phyloP scores from a whole-genome alignment of 2,888 invertebrate genomes.

The Dicranocentrus wangi region DNA sequence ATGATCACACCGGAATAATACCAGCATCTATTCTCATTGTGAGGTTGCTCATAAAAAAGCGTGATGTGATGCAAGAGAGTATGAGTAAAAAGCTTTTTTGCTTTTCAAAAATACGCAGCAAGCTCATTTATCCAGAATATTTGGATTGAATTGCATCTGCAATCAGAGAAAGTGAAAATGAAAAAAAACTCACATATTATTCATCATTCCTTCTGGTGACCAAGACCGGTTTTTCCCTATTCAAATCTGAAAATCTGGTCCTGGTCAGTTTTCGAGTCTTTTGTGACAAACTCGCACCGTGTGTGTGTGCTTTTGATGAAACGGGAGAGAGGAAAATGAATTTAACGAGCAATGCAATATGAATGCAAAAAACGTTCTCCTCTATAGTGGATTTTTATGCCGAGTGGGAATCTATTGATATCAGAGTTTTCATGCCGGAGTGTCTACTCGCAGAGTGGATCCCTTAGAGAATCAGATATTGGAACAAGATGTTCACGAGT shows the following conservation, averaged over 20 bases:
- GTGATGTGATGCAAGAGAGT: neutral
- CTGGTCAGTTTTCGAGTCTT: conserved; percentile 59
- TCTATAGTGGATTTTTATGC: conserved; percentile 30
- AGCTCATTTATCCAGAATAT: too few relatives aligned
- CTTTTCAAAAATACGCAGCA: neutral
- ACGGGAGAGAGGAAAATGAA: conserved; percentile 22
- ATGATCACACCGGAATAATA: conserved; percentile 13
- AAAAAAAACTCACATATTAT: conserved; percentile 3
- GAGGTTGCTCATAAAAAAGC: neutral
- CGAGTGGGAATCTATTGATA: conserved; percentile 25
- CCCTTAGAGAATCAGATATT: neutral
- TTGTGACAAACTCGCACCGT: conserved; percentile 44
- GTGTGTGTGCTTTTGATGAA: conserved; percentile 29
- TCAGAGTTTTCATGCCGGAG: conserved; percentile 24
- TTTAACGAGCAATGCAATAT: conserved; percentile 40
- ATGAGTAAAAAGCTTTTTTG: neutral
- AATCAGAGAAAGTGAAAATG: conserved; percentile 47
- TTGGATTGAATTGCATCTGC: conserved; percentile 43
- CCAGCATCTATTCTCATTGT: neutral
- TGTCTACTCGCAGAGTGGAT: too few relatives aligned
- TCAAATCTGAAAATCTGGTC: conserved; percentile 55
- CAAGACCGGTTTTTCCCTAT: conserved; percentile 65
- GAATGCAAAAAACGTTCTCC: conserved; percentile 57
- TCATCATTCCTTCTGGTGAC: conserved; percentile 47
- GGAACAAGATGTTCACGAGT: neutral